Base-by-base conservation (phyloP, 2,113 vertebrate genomes). In the Lathamus discolor region DNA sequence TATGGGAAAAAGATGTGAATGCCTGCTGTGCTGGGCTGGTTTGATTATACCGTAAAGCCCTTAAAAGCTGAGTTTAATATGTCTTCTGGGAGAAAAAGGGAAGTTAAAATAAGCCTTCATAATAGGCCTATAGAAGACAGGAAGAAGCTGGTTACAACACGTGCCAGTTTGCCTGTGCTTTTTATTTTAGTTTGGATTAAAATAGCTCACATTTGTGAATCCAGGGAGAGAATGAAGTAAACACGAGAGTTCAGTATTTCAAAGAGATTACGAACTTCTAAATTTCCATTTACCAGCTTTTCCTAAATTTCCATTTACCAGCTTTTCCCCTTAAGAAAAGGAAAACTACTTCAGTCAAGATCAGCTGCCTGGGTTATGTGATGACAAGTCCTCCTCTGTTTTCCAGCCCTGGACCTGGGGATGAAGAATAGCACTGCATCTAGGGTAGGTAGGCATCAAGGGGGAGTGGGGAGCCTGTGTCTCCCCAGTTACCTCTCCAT, bases 231-330 rank as follows among this genome's bases (percentile, higher is more conserved):
- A 88, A 94, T 44, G 76, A 75, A 88, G 55, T 59, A 70, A 92
- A 83, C 43, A 75, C 27, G 29, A 33, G 63, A 63, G 51, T 83
- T 94, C 75, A 64, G 22, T 70, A 88, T 64, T 83, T 95, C 93
- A 90, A 91, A 86, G 7, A 81, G 72, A 83, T 72, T n/a, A 70
- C 0, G 1, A 95, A 78, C 69, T 81, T 86, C 43, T 80, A 88
- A 83, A 92, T 96, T 93, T 93, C 39, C 51, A 72, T 68, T 95
- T 92, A 88, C 39, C 24, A 86, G 51, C 7, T 18, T 81, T 85
- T 94, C 33, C 54, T 80, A 88, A 83, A 92, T 96, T 93, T 93
- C 39, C 51, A 72, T 68, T 95, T 92, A 88, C 39, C 24, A 86
- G 51, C 7, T 18, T 81, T 85, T 94, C 33, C 54, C 23, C 68